Base-by-base conservation (phyloP, 2,113 vertebrate species). In the Chloroceryle aenea region DNA sequence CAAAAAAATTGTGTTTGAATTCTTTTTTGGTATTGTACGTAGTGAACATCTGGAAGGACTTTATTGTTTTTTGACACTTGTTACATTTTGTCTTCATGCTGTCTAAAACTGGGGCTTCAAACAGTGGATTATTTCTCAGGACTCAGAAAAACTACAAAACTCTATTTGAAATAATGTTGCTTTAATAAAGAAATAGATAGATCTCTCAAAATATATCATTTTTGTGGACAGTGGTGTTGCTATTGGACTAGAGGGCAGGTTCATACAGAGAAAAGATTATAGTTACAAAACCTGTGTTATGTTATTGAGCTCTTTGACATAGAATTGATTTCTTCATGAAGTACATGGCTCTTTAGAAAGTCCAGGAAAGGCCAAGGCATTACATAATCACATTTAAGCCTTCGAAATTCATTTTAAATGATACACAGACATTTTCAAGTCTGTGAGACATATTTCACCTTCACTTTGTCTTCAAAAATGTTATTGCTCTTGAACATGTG, bases 321-420 rank as follows among this genome's bases (percentile, higher is more conserved):
- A 56, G 42, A 87, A 85, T 64, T 83, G 85, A 79, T 94, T 81
- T 81, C 29, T 78, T 20, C 10, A 2, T 81, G 61, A 96, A 80
- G 92, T 86, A 80, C 38, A 7, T 50, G 42, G 36, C 34, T 80
- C 6, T 85, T 87, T 55, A 80, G 71, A 87, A 93, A 85, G 68
- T 66, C 82, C 73, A 72, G 19, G 43, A 68, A 71, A 92, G 79
- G 85, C 55, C 59, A 92, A 63, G 47, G 32, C 42, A 43, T 92
- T 95, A 81, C n/a, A 58, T 87, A 96, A 89, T 58, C 42, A 38
- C 38, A 80, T 72, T 96, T 87, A 87, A 91, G 42, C 63, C 89
- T 95, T 83, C 0, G 0, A 89, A 97, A 87, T 69, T 89, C 1
- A 63, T 94, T 94, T 91, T 73, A 76, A 79, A 67, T 76, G 73